Percentiles rank a stretch among this genome's conserved stretches.
Evolutionary conservation across 2,797 vertebrate genomes (phyloP).

Genomic region (Bufotes viridis): DNA sequence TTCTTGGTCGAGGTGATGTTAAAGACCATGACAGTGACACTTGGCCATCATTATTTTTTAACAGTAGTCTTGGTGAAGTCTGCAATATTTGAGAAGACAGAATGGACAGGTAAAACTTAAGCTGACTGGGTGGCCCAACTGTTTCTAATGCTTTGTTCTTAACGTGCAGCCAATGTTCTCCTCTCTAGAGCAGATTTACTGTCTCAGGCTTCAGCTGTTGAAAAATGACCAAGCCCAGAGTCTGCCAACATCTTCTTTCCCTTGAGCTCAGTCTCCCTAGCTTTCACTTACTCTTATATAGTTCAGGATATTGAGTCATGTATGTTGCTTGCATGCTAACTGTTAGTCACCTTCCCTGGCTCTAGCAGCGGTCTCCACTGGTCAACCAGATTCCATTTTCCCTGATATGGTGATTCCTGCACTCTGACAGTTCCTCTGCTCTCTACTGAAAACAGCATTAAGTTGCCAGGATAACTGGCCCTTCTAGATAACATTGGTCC

Average conservation of each 20-base stretch:
- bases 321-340: not conserved
- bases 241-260: constrained; percentile 5
- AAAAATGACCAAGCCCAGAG: constrained; percentile 21
- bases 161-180: constrained; percentile 20
- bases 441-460: not conserved
- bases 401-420: not conserved
- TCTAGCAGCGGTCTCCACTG: not conserved
- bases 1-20: not conserved
- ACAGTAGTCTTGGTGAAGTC: not conserved
- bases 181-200: constrained; percentile 24
- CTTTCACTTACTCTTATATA: not conserved
- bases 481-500: not conserved
- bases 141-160: constrained; percentile 46
- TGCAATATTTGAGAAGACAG: not conserved
- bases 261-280: not conserved
- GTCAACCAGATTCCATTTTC: not conserved
- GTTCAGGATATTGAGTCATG: constrained; percentile 4
- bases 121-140: constrained; percentile 21
- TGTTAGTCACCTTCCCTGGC: not conserved
- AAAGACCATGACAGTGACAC: not conserved
- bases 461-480: not conserved
- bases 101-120: not conserved
- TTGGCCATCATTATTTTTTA: not conserved
- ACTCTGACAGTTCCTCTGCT: not conserved
- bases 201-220: constrained; percentile 20